Percentiles rank a stretch among this genome's conserved stretches.
Conservation (phyloP, 2,888 invertebrate species). For the Gari tellinella region DNA sequence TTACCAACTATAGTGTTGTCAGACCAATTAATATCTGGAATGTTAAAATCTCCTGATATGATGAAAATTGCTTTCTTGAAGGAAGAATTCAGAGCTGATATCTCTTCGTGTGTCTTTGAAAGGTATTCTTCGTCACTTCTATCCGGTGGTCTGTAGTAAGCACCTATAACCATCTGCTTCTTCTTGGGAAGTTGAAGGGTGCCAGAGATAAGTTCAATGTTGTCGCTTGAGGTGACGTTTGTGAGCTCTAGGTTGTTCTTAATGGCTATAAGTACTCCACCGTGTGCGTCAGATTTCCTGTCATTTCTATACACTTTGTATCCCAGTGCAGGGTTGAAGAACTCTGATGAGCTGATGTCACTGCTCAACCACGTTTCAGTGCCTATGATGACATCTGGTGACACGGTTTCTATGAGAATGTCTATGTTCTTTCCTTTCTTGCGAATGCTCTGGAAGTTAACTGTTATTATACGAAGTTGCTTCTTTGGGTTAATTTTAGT, state of each 20-base stretch:
- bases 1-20: slow-evolving; percentile 16
- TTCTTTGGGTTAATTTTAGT: not conserved
- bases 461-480: slow-evolving; percentile 11
- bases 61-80: slow-evolving; percentile 6
- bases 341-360: slow-evolving; percentile 15
- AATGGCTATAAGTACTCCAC: slow-evolving; percentile 27
- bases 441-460: slow-evolving; percentile 35
- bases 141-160: slow-evolving; percentile 32
- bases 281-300: slow-evolving; percentile 26
- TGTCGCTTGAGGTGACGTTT: slow-evolving; percentile 17
- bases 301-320: slow-evolving; percentile 28
- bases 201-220: slow-evolving; percentile 23
- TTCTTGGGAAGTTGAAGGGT: slow-evolving; percentile 5
- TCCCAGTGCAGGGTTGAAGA: slow-evolving; percentile 3
- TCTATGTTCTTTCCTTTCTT: slow-evolving; percentile 27
- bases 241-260: slow-evolving; percentile 17
- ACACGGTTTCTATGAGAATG: slow-evolving; percentile 4
- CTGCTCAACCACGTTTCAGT: slow-evolving; percentile 34
- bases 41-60: slow-evolving; percentile 26
- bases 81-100: not conserved
- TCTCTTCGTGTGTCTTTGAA: not conserved
- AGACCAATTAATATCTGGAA: slow-evolving; percentile 30
- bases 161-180: slow-evolving; percentile 24
- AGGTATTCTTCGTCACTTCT: slow-evolving; percentile 21
- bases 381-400: slow-evolving; percentile 32